A percentile compares a stretch with the other conserved stretches of the same genome.
These are phyloP conservation scores for Pipistrellus kuhlii DNA, from an alignment of 2,797 vertebrate genomes.

Conservation along the genomic window DNA sequence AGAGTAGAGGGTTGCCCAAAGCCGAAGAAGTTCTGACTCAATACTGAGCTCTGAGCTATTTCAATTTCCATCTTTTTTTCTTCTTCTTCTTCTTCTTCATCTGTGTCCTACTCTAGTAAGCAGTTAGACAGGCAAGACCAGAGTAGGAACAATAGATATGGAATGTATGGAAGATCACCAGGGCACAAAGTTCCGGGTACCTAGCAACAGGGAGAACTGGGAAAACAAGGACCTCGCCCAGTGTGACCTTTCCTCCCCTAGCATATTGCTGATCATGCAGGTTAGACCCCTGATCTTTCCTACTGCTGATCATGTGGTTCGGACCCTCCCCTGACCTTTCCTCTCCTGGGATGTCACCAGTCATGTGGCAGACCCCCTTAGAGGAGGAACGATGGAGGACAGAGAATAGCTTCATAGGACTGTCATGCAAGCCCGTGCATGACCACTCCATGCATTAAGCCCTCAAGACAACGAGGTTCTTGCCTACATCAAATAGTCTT, in stretches of 20 bases:
- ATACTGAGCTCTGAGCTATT: background rate
- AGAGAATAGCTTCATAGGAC: background rate
- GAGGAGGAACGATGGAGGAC: background rate
- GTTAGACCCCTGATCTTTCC: background rate
- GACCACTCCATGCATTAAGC: background rate
- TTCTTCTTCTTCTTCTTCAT: background rate
- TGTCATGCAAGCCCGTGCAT: background rate
- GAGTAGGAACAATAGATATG: background rate
- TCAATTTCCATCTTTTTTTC: background rate
- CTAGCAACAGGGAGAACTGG: background rate
- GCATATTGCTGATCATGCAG: background rate
- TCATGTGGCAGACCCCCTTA: background rate
- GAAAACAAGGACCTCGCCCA: background rate
- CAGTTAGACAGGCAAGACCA: background rate
- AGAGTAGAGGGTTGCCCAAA: slow-evolving; percentile 1
- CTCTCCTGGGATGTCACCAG: background rate
- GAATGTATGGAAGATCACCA: background rate
- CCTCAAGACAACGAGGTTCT: background rate
- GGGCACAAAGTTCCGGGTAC: background rate
- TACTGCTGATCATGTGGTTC: background rate
- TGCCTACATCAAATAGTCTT: background rate
- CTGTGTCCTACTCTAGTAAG: background rate
- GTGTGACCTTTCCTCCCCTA: background rate
- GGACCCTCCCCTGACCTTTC: background rate
- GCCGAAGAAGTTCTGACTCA: background rate